Conservation (phyloP, 2,797 vertebrate genomes). For the Rhinatrema bivittatum region DNA sequence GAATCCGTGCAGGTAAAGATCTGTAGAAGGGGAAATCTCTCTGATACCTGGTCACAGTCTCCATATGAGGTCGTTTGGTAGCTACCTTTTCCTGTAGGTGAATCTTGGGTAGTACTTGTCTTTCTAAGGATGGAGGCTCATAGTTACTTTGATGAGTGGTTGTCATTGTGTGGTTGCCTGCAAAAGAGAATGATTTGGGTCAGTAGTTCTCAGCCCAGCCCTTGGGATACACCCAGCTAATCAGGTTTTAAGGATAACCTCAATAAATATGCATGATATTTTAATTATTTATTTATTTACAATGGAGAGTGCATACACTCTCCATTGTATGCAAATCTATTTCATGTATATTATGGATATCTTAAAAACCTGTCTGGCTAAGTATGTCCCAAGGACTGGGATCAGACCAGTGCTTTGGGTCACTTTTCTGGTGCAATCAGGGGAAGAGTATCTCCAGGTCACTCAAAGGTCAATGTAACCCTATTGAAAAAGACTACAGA, state of each 20-base stretch:
- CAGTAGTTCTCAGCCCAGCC: background rate
- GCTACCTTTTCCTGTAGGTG: slow-evolving; percentile 16
- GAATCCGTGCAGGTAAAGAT: slow-evolving; percentile 16
- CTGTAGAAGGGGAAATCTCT: slow-evolving; percentile 47
- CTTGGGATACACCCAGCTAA: no score
- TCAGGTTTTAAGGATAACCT: background rate
- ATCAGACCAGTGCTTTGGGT: no score
- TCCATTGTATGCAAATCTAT: no score
- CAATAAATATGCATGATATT: no score
- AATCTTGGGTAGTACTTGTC: background rate
- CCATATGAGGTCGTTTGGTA: background rate
- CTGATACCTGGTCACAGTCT: slow-evolving; percentile 51
- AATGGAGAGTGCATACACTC: no score
- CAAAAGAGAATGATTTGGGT: background rate
- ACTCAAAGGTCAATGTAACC: no score
- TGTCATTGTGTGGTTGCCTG: slow-evolving; percentile 33
- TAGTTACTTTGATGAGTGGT: slow-evolving; percentile 41
- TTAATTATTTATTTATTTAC: no score
- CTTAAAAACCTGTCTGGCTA: background rate
- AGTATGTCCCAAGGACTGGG: background rate
- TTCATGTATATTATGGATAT: no score
- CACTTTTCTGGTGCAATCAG: background rate
- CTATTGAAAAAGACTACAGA: no score
- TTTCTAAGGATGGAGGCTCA: slow-evolving; percentile 18
- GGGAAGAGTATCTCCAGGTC: background rate